A percentile compares a stretch with the other conserved stretches of the same genome.
Conservation (phyloP, 2,888 invertebrate genomes). For the Willowsia nigromaculata region DNA sequence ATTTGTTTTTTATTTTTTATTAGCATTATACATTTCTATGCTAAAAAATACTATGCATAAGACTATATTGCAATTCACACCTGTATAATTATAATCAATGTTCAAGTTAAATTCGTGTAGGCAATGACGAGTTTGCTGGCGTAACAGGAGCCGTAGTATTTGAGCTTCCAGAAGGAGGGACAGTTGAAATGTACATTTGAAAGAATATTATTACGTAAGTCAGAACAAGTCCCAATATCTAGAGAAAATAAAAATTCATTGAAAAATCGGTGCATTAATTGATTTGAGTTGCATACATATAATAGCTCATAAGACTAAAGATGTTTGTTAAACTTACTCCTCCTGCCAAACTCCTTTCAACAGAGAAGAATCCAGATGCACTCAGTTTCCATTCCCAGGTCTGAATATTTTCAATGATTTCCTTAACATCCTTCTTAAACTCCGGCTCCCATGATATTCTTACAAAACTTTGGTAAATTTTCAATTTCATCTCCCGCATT, state of each 20-base stretch:
- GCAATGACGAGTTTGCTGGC: no score
- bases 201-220: slow-evolving; percentile 54
- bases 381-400: slow-evolving; percentile 37
- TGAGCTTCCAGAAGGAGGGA: neutral
- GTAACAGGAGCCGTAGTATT: no score
- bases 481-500: slow-evolving; percentile 18
- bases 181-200: slow-evolving; percentile 33
- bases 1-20: no score
- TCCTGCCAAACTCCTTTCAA: slow-evolving; percentile 26
- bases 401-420: slow-evolving; percentile 34
- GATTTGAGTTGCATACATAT: no score
- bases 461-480: slow-evolving; percentile 20
- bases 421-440: slow-evolving; percentile 12
- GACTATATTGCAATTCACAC: no score
- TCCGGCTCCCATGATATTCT: slow-evolving; percentile 9
- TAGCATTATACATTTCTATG: no score
- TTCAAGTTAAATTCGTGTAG: no score
- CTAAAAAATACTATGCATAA: no score
- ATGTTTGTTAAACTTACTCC: slow-evolving; percentile 36
- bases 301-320: no score
- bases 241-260: no score
- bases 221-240: slow-evolving; percentile 34
- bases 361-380: slow-evolving; percentile 19
- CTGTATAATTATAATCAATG: no score
- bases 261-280: no score